Conservation (phyloP, 2,888 invertebrate species). For the Brachycybe producta region DNA sequence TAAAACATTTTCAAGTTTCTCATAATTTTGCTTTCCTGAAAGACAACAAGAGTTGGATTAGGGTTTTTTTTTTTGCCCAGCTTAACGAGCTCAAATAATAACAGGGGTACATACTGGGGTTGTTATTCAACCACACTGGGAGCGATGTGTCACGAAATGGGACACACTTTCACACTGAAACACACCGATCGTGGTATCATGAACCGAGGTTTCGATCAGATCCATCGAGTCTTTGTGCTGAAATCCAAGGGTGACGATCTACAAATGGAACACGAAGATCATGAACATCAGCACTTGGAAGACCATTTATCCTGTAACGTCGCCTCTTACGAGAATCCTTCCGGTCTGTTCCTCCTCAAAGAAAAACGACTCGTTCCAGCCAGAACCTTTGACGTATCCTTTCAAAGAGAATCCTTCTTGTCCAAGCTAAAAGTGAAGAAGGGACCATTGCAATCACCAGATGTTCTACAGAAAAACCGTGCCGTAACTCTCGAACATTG, state of each 20-base stretch:
- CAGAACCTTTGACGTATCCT: too few species aligned
- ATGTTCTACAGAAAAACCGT: not conserved
- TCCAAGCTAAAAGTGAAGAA: too few species aligned
- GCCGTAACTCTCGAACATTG: constrained; percentile 3
- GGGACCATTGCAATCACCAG: not conserved
- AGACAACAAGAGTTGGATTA: not conserved
- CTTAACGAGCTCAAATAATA: too few species aligned
- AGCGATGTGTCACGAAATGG: constrained; percentile 81
- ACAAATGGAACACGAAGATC: too few species aligned
- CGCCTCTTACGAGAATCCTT: too few species aligned
- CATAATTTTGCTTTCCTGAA: not conserved
- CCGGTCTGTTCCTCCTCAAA: too few species aligned
- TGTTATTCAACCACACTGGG: constrained; percentile 84
- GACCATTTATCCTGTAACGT: too few species aligned
- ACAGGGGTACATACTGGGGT: constrained; percentile 64
- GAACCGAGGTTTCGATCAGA: constrained; percentile 77
- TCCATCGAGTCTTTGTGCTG: constrained; percentile 54
- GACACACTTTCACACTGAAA: constrained; percentile 86
- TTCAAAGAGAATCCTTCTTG: too few species aligned
- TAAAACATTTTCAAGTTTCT: too few species aligned
- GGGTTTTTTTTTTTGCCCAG: constrained; percentile 15
- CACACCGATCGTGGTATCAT: constrained; percentile 84
- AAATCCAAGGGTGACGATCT: too few species aligned
- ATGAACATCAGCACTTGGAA: too few species aligned
- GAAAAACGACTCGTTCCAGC: too few species aligned